Conservation (phyloP, 23 tunicate genomes). For the Ciona savignyi region DNA sequence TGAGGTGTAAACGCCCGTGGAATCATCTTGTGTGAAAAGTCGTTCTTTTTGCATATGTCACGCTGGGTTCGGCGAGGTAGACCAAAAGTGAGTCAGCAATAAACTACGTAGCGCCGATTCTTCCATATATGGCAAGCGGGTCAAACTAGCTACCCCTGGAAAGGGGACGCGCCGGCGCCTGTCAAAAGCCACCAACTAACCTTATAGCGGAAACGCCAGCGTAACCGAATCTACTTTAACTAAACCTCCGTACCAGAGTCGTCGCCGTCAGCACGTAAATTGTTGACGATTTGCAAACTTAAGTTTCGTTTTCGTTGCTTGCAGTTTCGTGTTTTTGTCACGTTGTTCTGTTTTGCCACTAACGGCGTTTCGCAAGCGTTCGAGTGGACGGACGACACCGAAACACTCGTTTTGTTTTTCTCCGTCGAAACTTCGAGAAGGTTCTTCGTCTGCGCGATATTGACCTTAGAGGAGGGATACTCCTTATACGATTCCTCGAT, state of each 20-base stretch:
- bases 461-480: not conserved
- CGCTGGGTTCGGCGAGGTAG: not conserved
- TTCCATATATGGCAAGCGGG: too few relatives aligned
- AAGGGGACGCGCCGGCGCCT: too few relatives aligned
- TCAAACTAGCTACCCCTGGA: too few relatives aligned
- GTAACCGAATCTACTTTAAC: not conserved
- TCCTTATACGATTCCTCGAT: not conserved
- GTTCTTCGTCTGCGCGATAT: not conserved
- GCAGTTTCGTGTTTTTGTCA: conserved; percentile 11
- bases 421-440: not conserved
- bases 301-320: conserved; percentile 12
- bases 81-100: not conserved
- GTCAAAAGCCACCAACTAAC: not conserved
- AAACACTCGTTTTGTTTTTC: not conserved
- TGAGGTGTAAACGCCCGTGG: too few relatives aligned
- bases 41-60: not conserved
- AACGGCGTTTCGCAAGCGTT: conserved; percentile 19
- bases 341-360: conserved; percentile 12
- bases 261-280: conserved; percentile 33
- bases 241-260: conserved; percentile 86
- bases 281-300: conserved; percentile 49
- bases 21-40: too few relatives aligned
- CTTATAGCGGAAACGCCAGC: not conserved
- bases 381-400: conserved; percentile 8
- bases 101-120: too few relatives aligned